Base-by-base conservation (phyloP, 92 coral and sea anemone species). In the Epizoanthus fatuus region DNA sequence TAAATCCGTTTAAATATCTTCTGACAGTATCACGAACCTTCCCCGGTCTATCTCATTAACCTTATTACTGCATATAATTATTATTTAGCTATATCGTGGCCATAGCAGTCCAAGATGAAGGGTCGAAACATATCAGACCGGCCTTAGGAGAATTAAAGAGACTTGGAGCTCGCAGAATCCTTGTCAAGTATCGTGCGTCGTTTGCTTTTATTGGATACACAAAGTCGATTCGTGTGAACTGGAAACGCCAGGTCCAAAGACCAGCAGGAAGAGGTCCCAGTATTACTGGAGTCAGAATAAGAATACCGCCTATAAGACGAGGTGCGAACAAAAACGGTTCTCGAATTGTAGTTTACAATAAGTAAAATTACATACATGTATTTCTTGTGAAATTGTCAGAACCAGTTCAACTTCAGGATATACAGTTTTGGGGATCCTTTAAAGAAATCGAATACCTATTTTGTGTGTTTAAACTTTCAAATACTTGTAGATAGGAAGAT, bases 171-270 rank as follows among this genome's bases (percentile, higher is more conserved):
- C 63, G 83, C 19, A 85, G 19, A n/a, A 51, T 75, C 63, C 29
- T 3, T 2, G 60, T 45, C 25, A 45, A 45, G 8, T 69, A 1
- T 49, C 85, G 86, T 44, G 54, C 85, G 9, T 86, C 90, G 20
- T 67, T 79, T 20, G 85, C 90, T 20, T 16, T 86, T 16, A 79
- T 86, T 14, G 80, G 90, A 10, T 79, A 67, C 35, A 69, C 84
- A 7, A 82, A 73, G 45, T 58, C 40, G 57, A 80, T 72, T 16
- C 66, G 75, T 66, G 78, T 79, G 0, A 47, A 54, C 54, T 86
- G 85, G 86, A 72, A 53, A 32, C 62, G 70, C 17, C 72, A 62
- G 63, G 90, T 42, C 47, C 65, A 60, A 11, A 77, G 47, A 44
- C 57, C 57, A 4, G 25, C 12, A 2, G 70, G 70, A 77, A 19